Evolutionary conservation across 2,888 invertebrate genomes (phyloP), one percentile per base, ranked within the genome.

Genomic region (Hypomecis atomaria): DNA sequence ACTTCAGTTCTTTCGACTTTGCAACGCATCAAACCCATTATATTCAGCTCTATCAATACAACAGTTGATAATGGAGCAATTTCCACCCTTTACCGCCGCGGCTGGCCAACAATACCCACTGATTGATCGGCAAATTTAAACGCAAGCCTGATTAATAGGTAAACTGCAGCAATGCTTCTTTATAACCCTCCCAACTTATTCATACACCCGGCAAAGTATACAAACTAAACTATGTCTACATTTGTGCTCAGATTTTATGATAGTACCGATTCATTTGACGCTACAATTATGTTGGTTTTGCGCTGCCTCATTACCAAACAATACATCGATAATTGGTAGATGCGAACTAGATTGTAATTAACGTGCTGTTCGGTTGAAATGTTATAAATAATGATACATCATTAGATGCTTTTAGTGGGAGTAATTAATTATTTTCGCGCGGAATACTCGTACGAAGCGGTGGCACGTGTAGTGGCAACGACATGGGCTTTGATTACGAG

Each of bases 51-150:
- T 40, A 13, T 54, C 6, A 54, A 43, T 54, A 43, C 34, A 44
- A 56, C 52, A 67, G 71, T 73, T 64, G 75, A 69, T 63, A 57
- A 53, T 45, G 62, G 55, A 61, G 66, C 57, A 61, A 47, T 53
- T 59, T 36, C 57, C 61, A 48, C 49, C 52, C 49, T 58, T 59
- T 50, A 59, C 71, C 67, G 48, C 50, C 44, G 44, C 60, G 47
- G 49, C 56, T 40, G 62, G 44, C 62, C 54, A 54, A 78, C 79
- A 79, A 80, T 79, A 62, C 59, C 59, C 49, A 64, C 71, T 80
- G 79, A 79, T 80, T 80, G 78, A 78, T 78, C 62, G 59, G 45
- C 65, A 71, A 78, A 65, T 71, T 75, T 77, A 79, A 77, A 74
- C 71, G 66, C 68, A 61, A 67, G 71, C 70, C 70, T 73, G 77